Percentiles rank a stretch among this genome's conserved stretches.
Conservation (phyloP, 2,797 vertebrate genomes). For the Enteromius afrohamiltoni region DNA sequence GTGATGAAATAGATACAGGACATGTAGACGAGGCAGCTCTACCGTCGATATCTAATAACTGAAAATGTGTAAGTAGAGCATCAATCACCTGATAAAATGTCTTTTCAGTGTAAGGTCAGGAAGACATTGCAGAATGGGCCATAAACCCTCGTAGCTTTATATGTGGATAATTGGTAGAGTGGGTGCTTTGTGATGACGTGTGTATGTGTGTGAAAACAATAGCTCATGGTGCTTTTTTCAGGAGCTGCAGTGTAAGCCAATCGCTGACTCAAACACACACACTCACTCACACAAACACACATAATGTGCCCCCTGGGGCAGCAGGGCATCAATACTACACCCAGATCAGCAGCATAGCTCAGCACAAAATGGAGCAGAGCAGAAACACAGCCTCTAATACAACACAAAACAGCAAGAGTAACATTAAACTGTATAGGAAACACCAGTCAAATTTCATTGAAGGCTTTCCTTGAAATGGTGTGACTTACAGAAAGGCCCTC, state of each 20-base stretch:
- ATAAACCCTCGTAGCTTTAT: conserved; percentile 25
- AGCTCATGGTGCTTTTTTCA: conserved; percentile 60
- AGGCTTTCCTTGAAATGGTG: neutral
- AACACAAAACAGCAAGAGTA: conserved; percentile 38
- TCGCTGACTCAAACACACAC: conserved; percentile 71
- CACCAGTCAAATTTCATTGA: neutral
- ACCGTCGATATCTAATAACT: conserved; percentile 18
- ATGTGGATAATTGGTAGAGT: conserved; percentile 33
- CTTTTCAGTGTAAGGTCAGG: conserved; percentile 17
- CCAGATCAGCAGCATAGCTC: conserved; percentile 68
- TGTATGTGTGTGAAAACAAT: conserved; percentile 36
- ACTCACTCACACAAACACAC: conserved; percentile 16
- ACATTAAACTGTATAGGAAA: conserved; percentile 3
- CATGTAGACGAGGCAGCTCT: neutral
- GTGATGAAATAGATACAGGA: neutral
- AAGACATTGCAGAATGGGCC: conserved; percentile 29
- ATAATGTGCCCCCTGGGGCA: conserved; percentile 64
- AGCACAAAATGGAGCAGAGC: conserved; percentile 44
- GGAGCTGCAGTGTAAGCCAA: conserved; percentile 50
- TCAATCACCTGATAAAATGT: conserved; percentile 39
- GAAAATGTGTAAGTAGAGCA: neutral
- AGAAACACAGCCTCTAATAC: conserved; percentile 46
- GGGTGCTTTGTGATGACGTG: conserved; percentile 18
- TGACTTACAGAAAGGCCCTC: neutral
- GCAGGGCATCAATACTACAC: conserved; percentile 71